Evolutionary conservation across 2,797 vertebrate genomes (phyloP), one percentile per base, ranked within the genome.

Genomic region (Sphaeramia orbicularis): DNA sequence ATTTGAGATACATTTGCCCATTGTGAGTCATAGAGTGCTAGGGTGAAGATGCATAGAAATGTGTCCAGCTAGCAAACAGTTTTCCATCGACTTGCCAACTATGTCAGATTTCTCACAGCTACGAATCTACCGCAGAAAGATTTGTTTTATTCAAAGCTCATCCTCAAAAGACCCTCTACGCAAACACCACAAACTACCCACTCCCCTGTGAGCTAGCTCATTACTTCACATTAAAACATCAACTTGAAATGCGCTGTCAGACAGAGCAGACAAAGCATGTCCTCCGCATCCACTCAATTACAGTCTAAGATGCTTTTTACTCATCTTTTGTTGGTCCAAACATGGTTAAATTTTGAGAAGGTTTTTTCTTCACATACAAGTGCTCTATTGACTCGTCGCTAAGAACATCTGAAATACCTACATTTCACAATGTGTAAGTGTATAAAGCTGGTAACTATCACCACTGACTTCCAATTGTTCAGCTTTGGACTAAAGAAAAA

Each of bases 21-120:
- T 78, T 67, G 79, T 90, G 85, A 83, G 87, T 80, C 54, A 84
- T 70, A 71, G 83, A 83, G 83, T 79, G 83, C 86, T 62, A 78
- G 78, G 78, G 89, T 91, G 88, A 88, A 84, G 93, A 94, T 94
- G 94, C 94, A 95, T 94, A 95, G 94, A 94, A 91, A 91, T 91
- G 85, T 91, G 87, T 89, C 89, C 85, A 89, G 83, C 83, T 65
- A 87, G 81, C 76, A 84, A 75, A 87, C 73, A 1, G 70, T 77
- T 78, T 24, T 40, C 75, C 74, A 83, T 78, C 65, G 72, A 86
- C 77, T 82, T 56, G 42, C 76, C 78, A 68, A 58, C 75, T 81
- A 87, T 55, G 50, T 78, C 71, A 52, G 48, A 47, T 44, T 64
- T 76, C 47, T 27, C 65, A 54, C 52, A 21, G 60, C 53, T 67